Conservation (phyloP, 2,888 invertebrate genomes). For the Fissipunctia ypsillon region DNA sequence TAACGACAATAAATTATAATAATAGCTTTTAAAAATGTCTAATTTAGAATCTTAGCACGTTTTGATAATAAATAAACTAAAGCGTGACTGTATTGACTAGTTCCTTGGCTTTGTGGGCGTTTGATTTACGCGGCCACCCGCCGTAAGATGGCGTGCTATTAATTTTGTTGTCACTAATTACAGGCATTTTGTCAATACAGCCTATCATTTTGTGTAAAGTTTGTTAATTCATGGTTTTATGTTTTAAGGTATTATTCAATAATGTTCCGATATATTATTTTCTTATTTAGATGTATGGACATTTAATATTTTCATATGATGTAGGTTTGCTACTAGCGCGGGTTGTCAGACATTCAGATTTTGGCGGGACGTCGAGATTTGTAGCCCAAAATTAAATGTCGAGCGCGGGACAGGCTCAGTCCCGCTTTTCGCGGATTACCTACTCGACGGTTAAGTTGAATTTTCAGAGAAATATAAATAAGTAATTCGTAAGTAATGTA, state of each 20-base stretch:
- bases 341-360: neutral
- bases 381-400: neutral
- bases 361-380: neutral
- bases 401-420: neutral
- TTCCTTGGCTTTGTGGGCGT: conserved; percentile 67
- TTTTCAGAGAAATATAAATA: neutral
- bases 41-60: conserved; percentile 66
- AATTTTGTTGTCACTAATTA: conserved; percentile 61
- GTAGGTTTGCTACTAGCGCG: no score
- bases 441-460: neutral
- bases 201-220: conserved; percentile 44
- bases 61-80: conserved; percentile 50
- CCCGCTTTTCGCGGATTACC: neutral
- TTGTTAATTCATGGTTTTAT: conserved; percentile 17
- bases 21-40: conserved; percentile 52
- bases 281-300: neutral
- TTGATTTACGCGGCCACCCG: conserved; percentile 75
- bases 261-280: neutral
- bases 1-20: conserved; percentile 45
- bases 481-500: neutral
- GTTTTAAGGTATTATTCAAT: conserved; percentile 14
- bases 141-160: conserved; percentile 65
- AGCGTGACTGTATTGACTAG: conserved; percentile 44
- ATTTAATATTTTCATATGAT: neutral
- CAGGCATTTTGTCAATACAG: conserved; percentile 39